A percentile compares a stretch with the other conserved stretches of the same genome.
Evolutionary conservation across 2,797 vertebrate species (phyloP).

Genomic region (Neosalanx taihuensis): DNA sequence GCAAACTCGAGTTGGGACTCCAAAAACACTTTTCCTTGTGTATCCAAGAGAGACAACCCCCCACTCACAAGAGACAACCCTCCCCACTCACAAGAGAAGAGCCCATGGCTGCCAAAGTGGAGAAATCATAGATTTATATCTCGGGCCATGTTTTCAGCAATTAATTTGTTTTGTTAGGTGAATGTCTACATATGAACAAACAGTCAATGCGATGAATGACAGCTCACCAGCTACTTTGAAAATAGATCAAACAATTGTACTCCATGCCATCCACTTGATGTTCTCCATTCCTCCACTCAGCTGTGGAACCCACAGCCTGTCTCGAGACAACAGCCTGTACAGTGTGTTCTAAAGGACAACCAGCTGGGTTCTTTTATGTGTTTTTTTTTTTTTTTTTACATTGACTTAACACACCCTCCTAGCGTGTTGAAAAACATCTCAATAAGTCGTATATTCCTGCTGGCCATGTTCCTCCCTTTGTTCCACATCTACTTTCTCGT

Average conservation of each 20-base stretch:
- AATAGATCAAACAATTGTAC: not conserved
- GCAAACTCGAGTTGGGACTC: not conserved
- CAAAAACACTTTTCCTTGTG: not conserved
- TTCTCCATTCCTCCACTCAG: constrained; percentile 40
- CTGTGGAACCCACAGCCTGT: constrained; percentile 28
- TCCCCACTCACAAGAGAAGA: not conserved
- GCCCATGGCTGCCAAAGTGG: not conserved
- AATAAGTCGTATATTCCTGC: not conserved
- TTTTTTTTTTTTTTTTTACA: not conserved
- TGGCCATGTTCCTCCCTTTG: constrained; percentile 4
- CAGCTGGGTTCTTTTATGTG: constrained; percentile 10
- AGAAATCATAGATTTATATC: not conserved
- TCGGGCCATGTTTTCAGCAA: not conserved
- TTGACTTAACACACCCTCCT: constrained; percentile 44
- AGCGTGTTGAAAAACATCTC: constrained; percentile 23
- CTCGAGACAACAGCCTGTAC: constrained; percentile 17
- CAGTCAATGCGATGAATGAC: not conserved
- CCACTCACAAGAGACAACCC: not conserved
- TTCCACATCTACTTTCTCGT: constrained; percentile 5
- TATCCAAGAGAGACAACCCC: not conserved
- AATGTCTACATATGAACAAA: not conserved
- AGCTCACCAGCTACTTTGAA: not conserved
- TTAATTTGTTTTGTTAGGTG: not conserved
- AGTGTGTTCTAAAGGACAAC: not conserved
- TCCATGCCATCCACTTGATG: constrained; percentile 34